Evolutionary conservation across 2,888 invertebrate species (phyloP).

Genomic region (Lasioglossum malachurum): DNA sequence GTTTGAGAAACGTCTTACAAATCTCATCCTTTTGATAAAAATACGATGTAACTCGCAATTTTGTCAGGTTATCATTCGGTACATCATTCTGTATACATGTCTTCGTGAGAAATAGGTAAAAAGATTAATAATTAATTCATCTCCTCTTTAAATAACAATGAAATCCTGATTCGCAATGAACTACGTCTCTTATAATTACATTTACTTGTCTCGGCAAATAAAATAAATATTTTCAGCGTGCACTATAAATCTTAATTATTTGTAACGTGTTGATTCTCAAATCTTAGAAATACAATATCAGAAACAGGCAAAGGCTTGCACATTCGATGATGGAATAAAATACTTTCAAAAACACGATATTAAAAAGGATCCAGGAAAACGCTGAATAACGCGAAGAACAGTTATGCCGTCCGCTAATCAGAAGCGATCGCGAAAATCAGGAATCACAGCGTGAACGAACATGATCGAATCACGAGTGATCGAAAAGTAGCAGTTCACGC

Average conservation of each 20-base stretch:
- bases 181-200: slow-evolving; percentile 51
- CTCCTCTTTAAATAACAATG: slow-evolving; percentile 57
- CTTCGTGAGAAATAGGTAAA: slow-evolving; percentile 54
- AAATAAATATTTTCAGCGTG: slow-evolving; percentile 66
- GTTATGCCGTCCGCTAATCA: no score
- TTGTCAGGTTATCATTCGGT: background rate
- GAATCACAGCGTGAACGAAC: no score
- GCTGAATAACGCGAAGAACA: background rate
- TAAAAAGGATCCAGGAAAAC: slow-evolving; percentile 51
- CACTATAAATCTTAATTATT: slow-evolving; percentile 62
- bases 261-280: slow-evolving; percentile 45
- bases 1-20: no score
- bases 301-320: slow-evolving; percentile 55
- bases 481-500: no score
- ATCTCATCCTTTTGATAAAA: no score
- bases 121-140: slow-evolving; percentile 51
- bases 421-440: no score
- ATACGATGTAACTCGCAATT: no score
- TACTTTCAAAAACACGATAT: slow-evolving; percentile 49
- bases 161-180: slow-evolving; percentile 55
- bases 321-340: slow-evolving; percentile 46
- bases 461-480: no score
- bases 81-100: slow-evolving; percentile 37
- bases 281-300: slow-evolving; percentile 59
- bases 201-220: slow-evolving; percentile 44